Evolutionary conservation across 2,113 vertebrate species (phyloP).

Genomic region (Glaucomys volans): DNA sequence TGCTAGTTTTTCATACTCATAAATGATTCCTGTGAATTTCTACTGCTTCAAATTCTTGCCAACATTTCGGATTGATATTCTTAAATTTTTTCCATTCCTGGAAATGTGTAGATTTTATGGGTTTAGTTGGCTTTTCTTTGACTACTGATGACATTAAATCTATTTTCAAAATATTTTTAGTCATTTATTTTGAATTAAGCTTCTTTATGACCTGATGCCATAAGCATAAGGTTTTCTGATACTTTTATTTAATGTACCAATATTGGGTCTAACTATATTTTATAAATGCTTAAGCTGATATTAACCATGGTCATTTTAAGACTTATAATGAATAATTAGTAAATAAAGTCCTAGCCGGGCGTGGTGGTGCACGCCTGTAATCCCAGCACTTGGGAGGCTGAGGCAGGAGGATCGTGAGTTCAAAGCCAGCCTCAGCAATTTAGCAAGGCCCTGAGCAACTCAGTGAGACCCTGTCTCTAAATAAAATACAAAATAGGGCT

Average conservation of each 20-base stretch:
- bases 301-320: neutral
- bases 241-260: neutral
- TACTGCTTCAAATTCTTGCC: neutral
- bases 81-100: neutral
- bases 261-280: neutral
- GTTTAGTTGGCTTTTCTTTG: constrained; percentile 23
- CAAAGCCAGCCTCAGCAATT: no score
- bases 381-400: no score
- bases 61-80: neutral
- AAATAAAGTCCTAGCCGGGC: no score
- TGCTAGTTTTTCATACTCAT: neutral
- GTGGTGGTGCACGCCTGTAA: no score
- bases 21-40: neutral
- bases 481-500: no score
- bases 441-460: no score
- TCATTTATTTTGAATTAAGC: constrained; percentile 14
- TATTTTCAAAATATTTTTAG: neutral
- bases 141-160: neutral
- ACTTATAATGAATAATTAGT: neutral
- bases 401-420: no score
- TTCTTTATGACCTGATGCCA: neutral
- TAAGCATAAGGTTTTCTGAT: constrained; percentile 13
- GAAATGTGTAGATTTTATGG: neutral
- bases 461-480: no score
- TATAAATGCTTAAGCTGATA: neutral